Evolutionary conservation across 2,113 vertebrate species (phyloP).

Genomic region (Pelodiscus sinensis): DNA sequence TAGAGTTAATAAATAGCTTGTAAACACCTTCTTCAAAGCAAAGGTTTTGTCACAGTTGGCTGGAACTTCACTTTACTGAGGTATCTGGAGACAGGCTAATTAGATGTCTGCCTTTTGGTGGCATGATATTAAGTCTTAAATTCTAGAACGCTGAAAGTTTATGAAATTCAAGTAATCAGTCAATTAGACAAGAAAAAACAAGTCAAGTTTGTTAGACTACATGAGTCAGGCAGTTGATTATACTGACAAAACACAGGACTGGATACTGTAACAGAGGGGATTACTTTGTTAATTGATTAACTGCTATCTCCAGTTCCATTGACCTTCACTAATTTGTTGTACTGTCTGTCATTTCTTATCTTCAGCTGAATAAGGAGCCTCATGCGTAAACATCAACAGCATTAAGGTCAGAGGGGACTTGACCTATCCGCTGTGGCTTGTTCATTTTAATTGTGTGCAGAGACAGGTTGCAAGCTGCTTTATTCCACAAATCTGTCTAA

Average conservation of each 20-base stretch:
- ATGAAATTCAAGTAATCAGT: conserved; percentile 68
- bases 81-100: conserved; percentile 67
- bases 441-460: conserved; percentile 32
- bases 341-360: conserved; percentile 74
- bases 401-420: conserved; percentile 35
- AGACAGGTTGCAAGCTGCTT: background rate
- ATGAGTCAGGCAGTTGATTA: conserved; percentile 76
- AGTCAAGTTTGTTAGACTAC: conserved; percentile 75
- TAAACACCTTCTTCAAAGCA: conserved; percentile 61
- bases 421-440: conserved; percentile 36
- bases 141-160: conserved; percentile 71
- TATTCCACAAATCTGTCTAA: background rate
- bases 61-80: conserved; percentile 33
- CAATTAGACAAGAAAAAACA: conserved; percentile 70
- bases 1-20: conserved; percentile 44
- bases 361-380: conserved; percentile 22
- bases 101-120: conserved; percentile 69
- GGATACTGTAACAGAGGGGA: conserved; percentile 54
- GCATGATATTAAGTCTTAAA: conserved; percentile 70
- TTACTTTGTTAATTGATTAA: conserved; percentile 75
- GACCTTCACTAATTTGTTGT: conserved; percentile 77
- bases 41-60: conserved; percentile 54
- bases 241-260: conserved; percentile 74
- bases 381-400: conserved; percentile 64
- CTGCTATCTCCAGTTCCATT: conserved; percentile 70